A percentile compares a stretch with the other conserved stretches of the same genome.
phyloP scores from a whole-genome alignment of 2,797 vertebrate genomes.

The Loriculus beryllinus region DNA sequence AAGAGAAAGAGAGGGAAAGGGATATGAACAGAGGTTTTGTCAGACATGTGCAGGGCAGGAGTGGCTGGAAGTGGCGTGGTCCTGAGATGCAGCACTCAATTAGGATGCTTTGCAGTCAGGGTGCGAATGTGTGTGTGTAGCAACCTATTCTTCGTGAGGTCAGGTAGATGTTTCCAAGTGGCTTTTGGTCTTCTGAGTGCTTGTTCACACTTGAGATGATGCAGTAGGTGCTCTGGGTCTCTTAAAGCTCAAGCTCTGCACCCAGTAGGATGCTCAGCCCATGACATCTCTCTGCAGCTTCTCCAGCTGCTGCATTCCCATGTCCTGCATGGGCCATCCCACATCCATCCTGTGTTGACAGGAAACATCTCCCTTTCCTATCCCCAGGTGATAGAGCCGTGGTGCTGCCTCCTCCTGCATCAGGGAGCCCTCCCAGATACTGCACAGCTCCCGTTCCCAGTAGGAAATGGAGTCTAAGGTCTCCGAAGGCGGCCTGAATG shows the following conservation, averaged over 20 bases:
- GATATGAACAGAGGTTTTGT: accelerated
- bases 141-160: background rate
- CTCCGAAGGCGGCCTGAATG: constrained; percentile 94
- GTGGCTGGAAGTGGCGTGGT: background rate
- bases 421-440: constrained; percentile 68
- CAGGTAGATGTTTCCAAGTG: background rate
- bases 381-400: constrained; percentile 62
- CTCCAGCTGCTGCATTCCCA: background rate
- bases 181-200: background rate
- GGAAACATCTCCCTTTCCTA: background rate
- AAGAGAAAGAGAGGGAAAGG: background rate
- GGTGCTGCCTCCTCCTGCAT: constrained; percentile 52
- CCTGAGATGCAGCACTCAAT: background rate
- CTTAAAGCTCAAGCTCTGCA: background rate
- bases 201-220: background rate
- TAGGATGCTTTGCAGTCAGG: background rate
- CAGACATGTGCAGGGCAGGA: background rate
- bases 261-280: accelerated
- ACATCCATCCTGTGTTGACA: background rate
- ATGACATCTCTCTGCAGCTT: background rate
- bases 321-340: background rate
- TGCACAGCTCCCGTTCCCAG: constrained; percentile 53
- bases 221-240: background rate
- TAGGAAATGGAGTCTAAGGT: constrained; percentile 92
- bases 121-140: background rate